These are phyloP conservation scores for Phymanthus crucifer DNA, from an alignment of 92 coral and sea anemone genomes.

Conservation along the genomic window DNA sequence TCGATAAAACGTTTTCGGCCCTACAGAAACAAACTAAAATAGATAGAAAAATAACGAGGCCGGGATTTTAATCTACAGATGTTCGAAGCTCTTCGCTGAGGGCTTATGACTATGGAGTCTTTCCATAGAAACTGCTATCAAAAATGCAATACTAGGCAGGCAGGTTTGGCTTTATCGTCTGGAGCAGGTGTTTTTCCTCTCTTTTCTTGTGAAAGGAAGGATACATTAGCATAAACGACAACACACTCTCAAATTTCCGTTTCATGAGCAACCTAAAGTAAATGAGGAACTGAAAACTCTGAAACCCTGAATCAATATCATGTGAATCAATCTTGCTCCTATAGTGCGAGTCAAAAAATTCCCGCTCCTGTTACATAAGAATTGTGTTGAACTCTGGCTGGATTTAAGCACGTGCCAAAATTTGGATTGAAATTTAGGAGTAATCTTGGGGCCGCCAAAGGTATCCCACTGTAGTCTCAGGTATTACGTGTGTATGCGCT, in stretches of 20 bases:
- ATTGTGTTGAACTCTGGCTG: too few species aligned
- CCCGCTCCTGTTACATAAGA: too few species aligned
- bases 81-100: background rate
- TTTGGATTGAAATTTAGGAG: too few species aligned
- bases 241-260: background rate
- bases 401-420: too few species aligned
- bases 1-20: background rate
- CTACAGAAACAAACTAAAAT: background rate
- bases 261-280: background rate
- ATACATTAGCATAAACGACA: background rate
- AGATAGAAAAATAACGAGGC: background rate
- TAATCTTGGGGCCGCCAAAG: too few species aligned
- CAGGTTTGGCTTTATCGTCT: background rate
- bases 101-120: background rate
- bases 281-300: background rate
- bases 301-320: background rate
- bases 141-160: conserved; percentile 2
- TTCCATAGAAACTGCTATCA: background rate
- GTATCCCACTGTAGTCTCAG: too few species aligned
- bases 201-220: background rate
- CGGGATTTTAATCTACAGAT: background rate
- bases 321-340: background rate
- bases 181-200: conserved; percentile 3
- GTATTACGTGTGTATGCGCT: too few species aligned
- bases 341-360: background rate